Conservation (phyloP, 1,140 invertebrate genomes). For the Pseudoatta argentina region DNA sequence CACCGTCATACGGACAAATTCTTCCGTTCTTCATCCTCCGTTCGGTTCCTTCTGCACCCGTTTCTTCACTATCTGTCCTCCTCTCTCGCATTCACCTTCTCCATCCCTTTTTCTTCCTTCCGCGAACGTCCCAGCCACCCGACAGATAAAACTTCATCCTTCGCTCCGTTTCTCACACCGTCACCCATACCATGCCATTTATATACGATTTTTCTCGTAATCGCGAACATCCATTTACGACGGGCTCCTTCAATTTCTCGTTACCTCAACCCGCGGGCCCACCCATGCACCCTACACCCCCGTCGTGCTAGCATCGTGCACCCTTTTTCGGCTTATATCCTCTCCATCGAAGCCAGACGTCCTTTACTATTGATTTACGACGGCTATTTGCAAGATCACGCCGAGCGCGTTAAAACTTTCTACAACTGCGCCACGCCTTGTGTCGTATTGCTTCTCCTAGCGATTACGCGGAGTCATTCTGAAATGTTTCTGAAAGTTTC, state of each 20-base stretch:
- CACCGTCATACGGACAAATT: slow-evolving; percentile 71
- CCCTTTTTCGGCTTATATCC: slow-evolving; percentile 21
- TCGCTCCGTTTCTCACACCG: slow-evolving; percentile 65
- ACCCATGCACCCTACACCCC: slow-evolving; percentile 30
- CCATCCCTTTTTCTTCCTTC: slow-evolving; percentile 12
- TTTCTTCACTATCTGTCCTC: slow-evolving; percentile 21
- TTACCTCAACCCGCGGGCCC: slow-evolving; percentile 73
- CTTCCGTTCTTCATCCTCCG: slow-evolving; percentile 36
- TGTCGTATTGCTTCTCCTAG: slow-evolving; percentile 66
- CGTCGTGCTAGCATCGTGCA: slow-evolving; percentile 28
- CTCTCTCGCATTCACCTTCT: slow-evolving; percentile 1
- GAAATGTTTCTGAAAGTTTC: slow-evolving; percentile 66
- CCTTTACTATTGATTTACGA: slow-evolving; percentile 83
- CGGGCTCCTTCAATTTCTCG: slow-evolving; percentile 83
- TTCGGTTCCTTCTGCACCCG: slow-evolving; percentile 13
- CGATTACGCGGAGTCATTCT: slow-evolving; percentile 74
- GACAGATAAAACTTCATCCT: slow-evolving; percentile 81
- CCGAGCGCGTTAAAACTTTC: slow-evolving; percentile 82
- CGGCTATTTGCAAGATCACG: slow-evolving; percentile 84
- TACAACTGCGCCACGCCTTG: slow-evolving; percentile 78
- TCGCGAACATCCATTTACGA: slow-evolving; percentile 84
- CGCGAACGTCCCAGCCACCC: slow-evolving; percentile 42
- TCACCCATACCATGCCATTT: slow-evolving; percentile 77
- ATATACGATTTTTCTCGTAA: slow-evolving; percentile 85
- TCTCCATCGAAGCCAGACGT: slow-evolving; percentile 24